These are phyloP conservation scores for Andricus curvator DNA, from an alignment of 2,888 invertebrate species.

Conservation along the genomic window DNA sequence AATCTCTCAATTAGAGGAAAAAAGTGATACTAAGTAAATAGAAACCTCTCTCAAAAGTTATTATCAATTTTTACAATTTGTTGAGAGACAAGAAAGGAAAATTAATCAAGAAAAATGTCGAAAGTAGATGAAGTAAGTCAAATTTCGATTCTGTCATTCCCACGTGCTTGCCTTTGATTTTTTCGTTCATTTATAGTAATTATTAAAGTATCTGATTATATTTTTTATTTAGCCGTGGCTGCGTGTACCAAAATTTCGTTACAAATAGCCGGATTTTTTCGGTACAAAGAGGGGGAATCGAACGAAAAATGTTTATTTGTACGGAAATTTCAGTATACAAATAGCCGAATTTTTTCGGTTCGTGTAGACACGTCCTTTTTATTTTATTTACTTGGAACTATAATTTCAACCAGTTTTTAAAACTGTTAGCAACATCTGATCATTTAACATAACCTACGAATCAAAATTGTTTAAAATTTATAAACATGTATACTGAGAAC, in stretches of 20 bases:
- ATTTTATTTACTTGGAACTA: background rate
- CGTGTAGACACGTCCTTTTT: too few relatives aligned
- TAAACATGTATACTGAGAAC: background rate
- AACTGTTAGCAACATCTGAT: background rate
- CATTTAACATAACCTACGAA: background rate
- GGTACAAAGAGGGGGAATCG: too few relatives aligned
- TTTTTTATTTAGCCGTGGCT: background rate
- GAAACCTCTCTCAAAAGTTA: background rate
- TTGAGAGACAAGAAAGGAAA: background rate
- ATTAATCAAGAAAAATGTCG: background rate
- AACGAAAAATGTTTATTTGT: too few relatives aligned
- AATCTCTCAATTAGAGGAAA: too few relatives aligned
- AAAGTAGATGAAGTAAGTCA: background rate
- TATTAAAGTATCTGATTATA: background rate
- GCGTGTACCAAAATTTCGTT: too few relatives aligned
- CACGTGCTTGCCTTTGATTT: background rate
- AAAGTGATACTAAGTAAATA: background rate
- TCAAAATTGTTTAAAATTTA: conserved; percentile 17
- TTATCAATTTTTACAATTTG: too few relatives aligned
- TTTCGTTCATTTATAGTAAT: background rate
- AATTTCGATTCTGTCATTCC: background rate
- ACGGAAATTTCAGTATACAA: too few relatives aligned
- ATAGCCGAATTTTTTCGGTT: too few relatives aligned
- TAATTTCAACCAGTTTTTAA: background rate
- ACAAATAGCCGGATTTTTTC: too few relatives aligned